Evolutionary conservation across 2,888 invertebrate species (phyloP).

Genomic region (Autographa gamma): DNA sequence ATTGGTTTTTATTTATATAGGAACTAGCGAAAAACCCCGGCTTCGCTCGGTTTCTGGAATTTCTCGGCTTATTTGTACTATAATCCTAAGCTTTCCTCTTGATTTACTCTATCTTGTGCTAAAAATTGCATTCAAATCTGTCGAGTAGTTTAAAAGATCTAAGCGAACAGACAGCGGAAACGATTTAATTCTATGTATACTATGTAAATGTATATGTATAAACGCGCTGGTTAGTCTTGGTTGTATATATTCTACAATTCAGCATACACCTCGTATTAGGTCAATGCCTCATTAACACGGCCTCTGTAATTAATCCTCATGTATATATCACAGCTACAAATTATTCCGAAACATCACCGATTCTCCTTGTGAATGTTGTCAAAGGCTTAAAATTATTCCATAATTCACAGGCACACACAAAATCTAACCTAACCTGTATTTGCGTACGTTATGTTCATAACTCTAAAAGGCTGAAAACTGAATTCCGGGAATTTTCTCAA

Average conservation of each 20-base stretch:
- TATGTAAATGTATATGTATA: no score
- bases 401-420: neutral
- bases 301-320: slow-evolving; percentile 2
- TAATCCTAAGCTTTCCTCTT: no score
- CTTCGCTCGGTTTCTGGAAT: no score
- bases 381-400: neutral
- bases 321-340: neutral
- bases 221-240: no score
- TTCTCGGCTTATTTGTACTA: no score
- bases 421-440: neutral
- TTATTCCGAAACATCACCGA: slow-evolving; percentile 4
- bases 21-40: neutral
- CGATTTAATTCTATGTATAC: no score
- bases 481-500: neutral
- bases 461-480: no score
- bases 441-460: neutral
- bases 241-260: no score
- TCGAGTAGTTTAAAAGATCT: no score
- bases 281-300: neutral
- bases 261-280: neutral
- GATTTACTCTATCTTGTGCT: no score
- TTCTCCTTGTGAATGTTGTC: neutral
- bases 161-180: no score
- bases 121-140: no score
- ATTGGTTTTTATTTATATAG: neutral